Percentiles rank a stretch among this genome's conserved stretches.
Conservation (phyloP, 2,113 vertebrate genomes). For the Mobula hypostoma region DNA sequence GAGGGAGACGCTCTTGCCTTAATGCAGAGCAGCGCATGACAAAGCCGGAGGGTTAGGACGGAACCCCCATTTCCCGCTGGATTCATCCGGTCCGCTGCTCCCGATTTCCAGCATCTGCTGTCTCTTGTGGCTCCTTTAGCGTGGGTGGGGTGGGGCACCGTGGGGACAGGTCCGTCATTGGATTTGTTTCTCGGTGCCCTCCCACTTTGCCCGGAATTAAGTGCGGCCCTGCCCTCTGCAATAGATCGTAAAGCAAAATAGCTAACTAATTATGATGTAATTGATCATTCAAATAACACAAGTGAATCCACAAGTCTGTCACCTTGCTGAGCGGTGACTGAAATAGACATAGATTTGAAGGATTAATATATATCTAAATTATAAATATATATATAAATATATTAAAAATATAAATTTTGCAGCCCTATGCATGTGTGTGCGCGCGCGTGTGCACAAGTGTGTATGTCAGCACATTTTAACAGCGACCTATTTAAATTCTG, state of each 20-base stretch:
- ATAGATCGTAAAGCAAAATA: neutral
- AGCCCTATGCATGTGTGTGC: neutral
- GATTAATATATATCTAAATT: conserved; percentile 36
- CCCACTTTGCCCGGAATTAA: neutral
- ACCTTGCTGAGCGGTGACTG: neutral
- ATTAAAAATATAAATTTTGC: neutral
- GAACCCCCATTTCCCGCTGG: no score
- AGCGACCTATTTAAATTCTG: neutral
- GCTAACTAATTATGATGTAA: neutral
- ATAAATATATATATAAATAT: conserved; percentile 1
- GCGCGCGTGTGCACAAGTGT: neutral
- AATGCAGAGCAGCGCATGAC: no score
- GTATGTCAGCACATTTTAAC: neutral
- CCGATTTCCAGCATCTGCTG: no score
- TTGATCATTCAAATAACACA: neutral
- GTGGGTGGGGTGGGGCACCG: no score
- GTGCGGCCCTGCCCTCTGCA: neutral
- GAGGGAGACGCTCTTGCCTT: no score
- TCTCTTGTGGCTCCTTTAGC: no score
- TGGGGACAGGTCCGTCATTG: no score
- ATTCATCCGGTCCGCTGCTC: no score
- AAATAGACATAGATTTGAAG: conserved; percentile 19
- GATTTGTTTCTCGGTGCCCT: no score
- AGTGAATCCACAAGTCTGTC: neutral
- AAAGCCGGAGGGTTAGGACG: no score